Evolutionary conservation across 1,140 invertebrate genomes (phyloP).

Genomic region (Drosophila saltans): DNA sequence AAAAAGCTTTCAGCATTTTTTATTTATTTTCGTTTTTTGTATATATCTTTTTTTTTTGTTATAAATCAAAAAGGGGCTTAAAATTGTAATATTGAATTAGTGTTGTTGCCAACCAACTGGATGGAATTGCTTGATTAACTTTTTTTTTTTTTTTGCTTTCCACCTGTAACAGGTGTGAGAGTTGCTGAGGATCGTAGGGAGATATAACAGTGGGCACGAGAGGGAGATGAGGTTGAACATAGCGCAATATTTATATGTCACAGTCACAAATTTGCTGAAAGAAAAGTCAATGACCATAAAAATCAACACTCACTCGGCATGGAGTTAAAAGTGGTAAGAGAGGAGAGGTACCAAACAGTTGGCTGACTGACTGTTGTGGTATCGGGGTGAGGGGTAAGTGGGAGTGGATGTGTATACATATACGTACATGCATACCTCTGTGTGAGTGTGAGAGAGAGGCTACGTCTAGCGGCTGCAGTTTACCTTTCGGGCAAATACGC

Average conservation of each 20-base stretch:
- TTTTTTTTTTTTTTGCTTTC: background rate
- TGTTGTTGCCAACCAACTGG: constrained; percentile 21
- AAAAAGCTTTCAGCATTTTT: constrained; percentile 20
- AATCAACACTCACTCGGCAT: constrained; percentile 55
- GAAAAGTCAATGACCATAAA: constrained; percentile 61
- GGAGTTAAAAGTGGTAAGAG: constrained; percentile 13
- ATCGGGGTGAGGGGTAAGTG: background rate
- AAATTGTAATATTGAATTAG: constrained; percentile 57
- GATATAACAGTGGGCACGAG: background rate
- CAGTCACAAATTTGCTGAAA: constrained; percentile 16
- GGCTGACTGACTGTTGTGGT: background rate
- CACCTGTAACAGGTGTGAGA: constrained; percentile 1
- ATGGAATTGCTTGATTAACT: constrained; percentile 56
- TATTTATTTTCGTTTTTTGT: background rate
- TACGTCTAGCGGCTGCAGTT: constrained; percentile 43
- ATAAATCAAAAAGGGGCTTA: constrained; percentile 9
- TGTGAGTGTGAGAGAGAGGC: background rate
- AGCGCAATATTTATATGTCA: constrained; percentile 38
- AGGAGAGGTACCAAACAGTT: background rate
- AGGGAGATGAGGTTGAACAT: constrained; percentile 22
- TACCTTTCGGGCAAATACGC: constrained; percentile 47
- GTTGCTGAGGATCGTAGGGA: background rate
- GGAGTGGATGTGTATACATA: background rate
- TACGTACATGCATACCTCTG: no score
- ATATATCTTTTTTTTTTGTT: background rate